Conservation (phyloP, 2,113 vertebrate genomes). For the Vanacampus margaritifer region DNA sequence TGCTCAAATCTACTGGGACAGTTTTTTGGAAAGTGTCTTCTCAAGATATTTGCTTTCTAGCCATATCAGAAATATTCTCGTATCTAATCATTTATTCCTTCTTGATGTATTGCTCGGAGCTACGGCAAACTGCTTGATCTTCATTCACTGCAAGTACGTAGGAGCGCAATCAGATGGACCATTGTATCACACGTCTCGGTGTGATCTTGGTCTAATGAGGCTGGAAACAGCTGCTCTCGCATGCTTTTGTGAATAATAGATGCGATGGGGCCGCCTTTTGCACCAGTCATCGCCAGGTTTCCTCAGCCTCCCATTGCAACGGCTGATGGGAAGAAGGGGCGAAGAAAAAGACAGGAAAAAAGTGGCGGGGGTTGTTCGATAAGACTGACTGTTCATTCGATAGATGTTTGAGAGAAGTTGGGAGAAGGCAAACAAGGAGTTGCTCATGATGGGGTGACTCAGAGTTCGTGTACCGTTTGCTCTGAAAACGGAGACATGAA, state of each 20-base stretch:
- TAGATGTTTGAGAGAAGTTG: not conserved
- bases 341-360: not conserved
- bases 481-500: too few relatives aligned
- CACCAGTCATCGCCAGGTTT: slow-evolving; percentile 39
- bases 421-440: not conserved
- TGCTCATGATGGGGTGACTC: not conserved
- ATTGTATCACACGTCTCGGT: slow-evolving; percentile 44
- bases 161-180: slow-evolving; percentile 41
- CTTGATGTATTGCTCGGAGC: slow-evolving; percentile 12
- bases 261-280: slow-evolving; percentile 34
- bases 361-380: not conserved
- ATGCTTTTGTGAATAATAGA: slow-evolving; percentile 68
- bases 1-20: not conserved
- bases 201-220: slow-evolving; percentile 61
- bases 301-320: not conserved
- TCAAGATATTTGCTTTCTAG: slow-evolving; percentile 10
- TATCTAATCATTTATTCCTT: slow-evolving; percentile 15
- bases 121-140: slow-evolving; percentile 31
- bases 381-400: not conserved
- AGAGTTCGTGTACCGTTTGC: not conserved
- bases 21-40: not conserved
- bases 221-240: slow-evolving; percentile 57
- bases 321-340: slow-evolving; percentile 5
- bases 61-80: not conserved
- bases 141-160: slow-evolving; percentile 19